These are phyloP conservation scores for Myiagra hebetior DNA, from an alignment of 2,113 vertebrate genomes.

Conservation along the genomic window DNA sequence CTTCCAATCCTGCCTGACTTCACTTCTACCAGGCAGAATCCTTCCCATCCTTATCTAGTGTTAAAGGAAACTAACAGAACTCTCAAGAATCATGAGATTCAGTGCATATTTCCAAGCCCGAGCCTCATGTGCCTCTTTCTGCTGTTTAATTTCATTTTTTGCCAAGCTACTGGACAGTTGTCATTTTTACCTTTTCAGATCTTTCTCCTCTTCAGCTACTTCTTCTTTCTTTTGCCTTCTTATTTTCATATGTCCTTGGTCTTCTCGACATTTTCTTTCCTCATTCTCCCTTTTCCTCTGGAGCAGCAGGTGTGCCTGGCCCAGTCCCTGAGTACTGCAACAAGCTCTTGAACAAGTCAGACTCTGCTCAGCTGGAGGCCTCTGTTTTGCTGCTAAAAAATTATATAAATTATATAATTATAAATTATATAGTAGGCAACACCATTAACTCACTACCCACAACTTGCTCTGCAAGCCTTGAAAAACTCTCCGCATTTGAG, in stretches of 20 bases:
- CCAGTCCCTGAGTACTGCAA: not conserved
- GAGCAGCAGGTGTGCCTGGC: not conserved
- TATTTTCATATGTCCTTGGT: not conserved
- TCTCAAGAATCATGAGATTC: not conserved
- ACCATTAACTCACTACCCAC: not conserved
- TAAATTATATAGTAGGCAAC: not conserved
- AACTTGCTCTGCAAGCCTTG: not conserved
- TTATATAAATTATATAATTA: too few species aligned
- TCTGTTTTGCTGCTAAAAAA: not conserved
- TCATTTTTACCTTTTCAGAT: not conserved
- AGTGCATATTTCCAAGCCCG: not conserved
- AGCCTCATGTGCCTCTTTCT: not conserved
- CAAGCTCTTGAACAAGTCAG: not conserved
- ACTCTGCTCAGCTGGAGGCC: not conserved
- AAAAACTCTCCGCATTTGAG: not conserved
- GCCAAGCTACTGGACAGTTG: not conserved
- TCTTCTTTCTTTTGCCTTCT: not conserved
- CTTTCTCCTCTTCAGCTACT: not conserved
- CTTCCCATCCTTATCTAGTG: not conserved
- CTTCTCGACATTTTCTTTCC: not conserved
- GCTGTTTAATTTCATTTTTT: not conserved
- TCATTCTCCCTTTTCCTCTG: not conserved
- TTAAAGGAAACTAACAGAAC: not conserved
- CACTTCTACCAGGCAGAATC: not conserved
- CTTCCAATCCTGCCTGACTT: not conserved